Evolutionary conservation across 1,140 invertebrate species (phyloP).

Genomic region (Globodera rostochiensis): DNA sequence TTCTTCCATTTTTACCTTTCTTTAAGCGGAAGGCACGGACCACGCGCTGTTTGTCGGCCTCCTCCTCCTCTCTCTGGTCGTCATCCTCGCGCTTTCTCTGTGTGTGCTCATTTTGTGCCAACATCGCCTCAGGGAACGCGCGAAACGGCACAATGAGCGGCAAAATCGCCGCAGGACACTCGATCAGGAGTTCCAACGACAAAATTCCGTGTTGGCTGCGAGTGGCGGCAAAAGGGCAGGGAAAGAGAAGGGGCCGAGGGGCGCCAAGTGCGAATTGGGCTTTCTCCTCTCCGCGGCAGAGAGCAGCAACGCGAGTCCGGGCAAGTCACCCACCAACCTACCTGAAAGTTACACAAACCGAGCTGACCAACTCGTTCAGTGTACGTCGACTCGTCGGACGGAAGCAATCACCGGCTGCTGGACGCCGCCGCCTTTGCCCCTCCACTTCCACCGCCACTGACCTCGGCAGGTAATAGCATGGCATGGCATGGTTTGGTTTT

Average conservation of each 20-base stretch:
- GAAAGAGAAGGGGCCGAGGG: not conserved
- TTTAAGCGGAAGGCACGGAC: not conserved
- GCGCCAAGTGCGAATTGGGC: not conserved
- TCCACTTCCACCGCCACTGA: slow-evolving; percentile 1
- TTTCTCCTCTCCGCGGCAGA: not conserved
- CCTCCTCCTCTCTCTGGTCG: slow-evolving; percentile 36
- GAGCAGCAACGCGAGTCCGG: slow-evolving; percentile 14
- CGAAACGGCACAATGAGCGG: not conserved
- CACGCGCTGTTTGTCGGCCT: slow-evolving; percentile 2
- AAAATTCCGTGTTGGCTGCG: not conserved
- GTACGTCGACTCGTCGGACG: slow-evolving; percentile 26
- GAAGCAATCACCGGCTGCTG: slow-evolving; percentile 22
- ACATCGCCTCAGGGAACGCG: slow-evolving; percentile 22
- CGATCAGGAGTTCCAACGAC: not conserved
- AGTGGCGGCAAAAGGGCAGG: not conserved
- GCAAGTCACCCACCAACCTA: not conserved
- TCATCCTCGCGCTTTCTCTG: slow-evolving; percentile 36
- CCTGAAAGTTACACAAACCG: not conserved
- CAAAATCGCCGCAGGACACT: not conserved
- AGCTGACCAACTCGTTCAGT: not conserved
- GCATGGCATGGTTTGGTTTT: no score
- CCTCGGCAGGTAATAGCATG: not conserved
- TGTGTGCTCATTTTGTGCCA: slow-evolving; percentile 52
- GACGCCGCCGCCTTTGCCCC: not conserved
- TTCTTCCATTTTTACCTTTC: not conserved